A percentile compares a stretch with the other conserved stretches of the same genome.
Evolutionary conservation across 2,888 invertebrate genomes (phyloP).

Genomic region (Agrotis puta): DNA sequence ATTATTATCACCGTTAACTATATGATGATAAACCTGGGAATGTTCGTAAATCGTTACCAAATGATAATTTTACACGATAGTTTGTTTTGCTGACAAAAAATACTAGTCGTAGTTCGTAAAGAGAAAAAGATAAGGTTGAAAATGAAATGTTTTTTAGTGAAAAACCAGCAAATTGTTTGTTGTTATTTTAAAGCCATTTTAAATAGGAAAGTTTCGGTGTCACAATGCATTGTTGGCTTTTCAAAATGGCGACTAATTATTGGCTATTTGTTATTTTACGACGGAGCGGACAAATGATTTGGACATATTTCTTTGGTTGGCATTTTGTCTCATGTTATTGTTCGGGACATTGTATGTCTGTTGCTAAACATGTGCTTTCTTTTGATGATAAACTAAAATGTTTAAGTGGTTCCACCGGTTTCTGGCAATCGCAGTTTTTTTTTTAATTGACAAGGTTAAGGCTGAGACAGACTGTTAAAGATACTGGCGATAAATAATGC

Average conservation of each 20-base stretch:
- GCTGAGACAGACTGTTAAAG: neutral
- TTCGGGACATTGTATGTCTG: conserved; percentile 44
- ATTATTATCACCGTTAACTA: conserved; percentile 20
- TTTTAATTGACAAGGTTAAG: conserved; percentile 20
- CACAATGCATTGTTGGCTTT: conserved; percentile 68
- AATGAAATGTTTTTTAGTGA: neutral
- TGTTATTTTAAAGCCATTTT: conserved; percentile 37
- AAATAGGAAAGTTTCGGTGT: conserved; percentile 66
- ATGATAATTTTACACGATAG: conserved; percentile 21
- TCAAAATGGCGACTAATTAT: conserved; percentile 73
- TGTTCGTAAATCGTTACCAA: conserved; percentile 20
- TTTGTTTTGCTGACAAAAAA: conserved; percentile 6
- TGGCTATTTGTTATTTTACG: conserved; percentile 67
- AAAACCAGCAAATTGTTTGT: conserved; percentile 16
- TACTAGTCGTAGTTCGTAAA: neutral
- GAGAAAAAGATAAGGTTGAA: neutral
- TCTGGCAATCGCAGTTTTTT: conserved; percentile 7
- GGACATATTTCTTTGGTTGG: conserved; percentile 59
- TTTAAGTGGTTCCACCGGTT: conserved; percentile 44
- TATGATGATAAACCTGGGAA: conserved; percentile 34
- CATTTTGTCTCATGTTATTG: conserved; percentile 62
- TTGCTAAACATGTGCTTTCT: conserved; percentile 66
- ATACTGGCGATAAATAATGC: no score
- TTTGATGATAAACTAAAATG: conserved; percentile 61
- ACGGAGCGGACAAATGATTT: conserved; percentile 67